Evolutionary conservation across 1,140 invertebrate species (phyloP).

Genomic region (Grapholita molesta): DNA sequence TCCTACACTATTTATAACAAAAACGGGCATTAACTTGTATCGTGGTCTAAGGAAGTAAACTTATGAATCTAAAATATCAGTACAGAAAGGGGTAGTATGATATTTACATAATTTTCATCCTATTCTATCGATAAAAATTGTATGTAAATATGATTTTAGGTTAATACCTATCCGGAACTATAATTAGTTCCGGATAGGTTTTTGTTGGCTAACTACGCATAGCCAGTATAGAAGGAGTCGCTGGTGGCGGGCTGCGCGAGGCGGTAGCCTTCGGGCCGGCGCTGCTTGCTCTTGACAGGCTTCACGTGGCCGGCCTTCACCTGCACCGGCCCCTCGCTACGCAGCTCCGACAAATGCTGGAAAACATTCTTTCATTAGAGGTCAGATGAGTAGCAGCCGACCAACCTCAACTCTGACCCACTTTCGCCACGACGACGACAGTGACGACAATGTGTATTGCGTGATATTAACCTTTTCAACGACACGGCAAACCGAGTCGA

Average conservation of each 20-base stretch:
- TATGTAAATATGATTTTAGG: constrained; percentile 29
- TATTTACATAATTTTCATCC: too few relatives aligned
- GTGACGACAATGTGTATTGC: too few relatives aligned
- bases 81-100: too few relatives aligned
- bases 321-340: neutral
- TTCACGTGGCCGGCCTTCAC: neutral
- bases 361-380: neutral
- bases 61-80: too few relatives aligned
- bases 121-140: too few relatives aligned
- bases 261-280: neutral
- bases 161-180: constrained; percentile 2
- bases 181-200: neutral
- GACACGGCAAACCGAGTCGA: too few relatives aligned
- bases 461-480: too few relatives aligned
- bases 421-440: neutral
- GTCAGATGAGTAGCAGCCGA: neutral
- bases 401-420: neutral
- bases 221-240: neutral
- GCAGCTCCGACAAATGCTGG: neutral
- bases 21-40: too few relatives aligned
- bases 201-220: neutral
- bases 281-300: neutral
- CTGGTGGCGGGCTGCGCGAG: neutral
- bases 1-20: too few relatives aligned
- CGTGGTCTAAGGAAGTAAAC: too few relatives aligned